Evolutionary conservation across 1,140 invertebrate genomes (phyloP).

Genomic region (Lordiphosa stackelbergi): DNA sequence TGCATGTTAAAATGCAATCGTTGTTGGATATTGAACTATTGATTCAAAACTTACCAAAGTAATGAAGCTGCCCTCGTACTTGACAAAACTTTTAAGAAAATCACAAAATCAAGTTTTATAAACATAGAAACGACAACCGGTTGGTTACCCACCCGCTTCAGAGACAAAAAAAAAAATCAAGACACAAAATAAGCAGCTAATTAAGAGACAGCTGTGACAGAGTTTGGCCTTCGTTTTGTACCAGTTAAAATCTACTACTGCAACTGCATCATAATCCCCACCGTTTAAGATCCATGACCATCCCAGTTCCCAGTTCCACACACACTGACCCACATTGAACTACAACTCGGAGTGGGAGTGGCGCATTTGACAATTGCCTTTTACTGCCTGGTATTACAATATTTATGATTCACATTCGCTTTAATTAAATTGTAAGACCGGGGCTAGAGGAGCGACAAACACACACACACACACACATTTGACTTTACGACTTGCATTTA

Average conservation of each 20-base stretch:
- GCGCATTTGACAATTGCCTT: conserved; percentile 34
- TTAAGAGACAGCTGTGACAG: conserved; percentile 41
- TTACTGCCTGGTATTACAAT: conserved; percentile 40
- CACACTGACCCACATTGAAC: too few relatives aligned
- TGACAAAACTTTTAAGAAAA: too few relatives aligned
- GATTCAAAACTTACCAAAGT: too few relatives aligned
- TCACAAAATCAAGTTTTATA: too few relatives aligned
- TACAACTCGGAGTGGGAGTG: background rate
- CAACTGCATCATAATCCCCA: too few relatives aligned
- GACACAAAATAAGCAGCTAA: conserved; percentile 57
- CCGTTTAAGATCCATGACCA: too few relatives aligned
- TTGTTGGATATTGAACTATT: too few relatives aligned
- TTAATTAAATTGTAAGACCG: conserved; percentile 56
- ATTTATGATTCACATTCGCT: conserved; percentile 65
- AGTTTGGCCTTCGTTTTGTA: too few relatives aligned
- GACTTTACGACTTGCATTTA: conserved; percentile 68
- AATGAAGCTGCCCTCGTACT: too few relatives aligned
- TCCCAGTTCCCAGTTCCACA: too few relatives aligned
- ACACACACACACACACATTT: conserved; percentile 39
- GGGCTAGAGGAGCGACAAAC: background rate
- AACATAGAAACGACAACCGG: conserved; percentile 12
- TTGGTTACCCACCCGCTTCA: conserved; percentile 52
- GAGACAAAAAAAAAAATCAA: conserved; percentile 33
- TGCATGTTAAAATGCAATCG: too few relatives aligned
- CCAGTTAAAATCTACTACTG: too few relatives aligned